Evolutionary conservation across 2,888 invertebrate genomes (phyloP), one percentile per base, ranked within the genome.

Genomic region (Plagodis dolabraria): DNA sequence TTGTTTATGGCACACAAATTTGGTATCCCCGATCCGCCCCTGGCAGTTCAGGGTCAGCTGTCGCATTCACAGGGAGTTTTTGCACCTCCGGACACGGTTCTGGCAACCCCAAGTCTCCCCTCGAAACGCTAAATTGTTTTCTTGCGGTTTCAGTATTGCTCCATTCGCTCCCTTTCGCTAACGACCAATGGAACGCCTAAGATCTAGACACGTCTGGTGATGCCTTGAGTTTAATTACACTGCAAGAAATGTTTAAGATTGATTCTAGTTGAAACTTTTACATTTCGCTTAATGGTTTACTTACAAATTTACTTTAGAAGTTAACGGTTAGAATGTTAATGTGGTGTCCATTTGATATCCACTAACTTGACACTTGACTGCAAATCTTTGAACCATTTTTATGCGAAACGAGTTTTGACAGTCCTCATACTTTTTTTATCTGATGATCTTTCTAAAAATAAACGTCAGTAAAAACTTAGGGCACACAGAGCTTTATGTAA

Each of bases 1-100:
- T 56, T 49, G 60, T 53, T 49, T 53, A 53, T 43, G 49, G n/a
- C 34, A 47, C 43, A 48, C 42, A 57, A 50, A 48, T 52, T 57
- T 47, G 38, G 46, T 10, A 33, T 46, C 63, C 75, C 61, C 54
- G 81, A 55, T 84, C 65, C 86, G 65, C 63, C 82, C 72, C 83
- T 82, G 83, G 71, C 64, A 58, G 40, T 70, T 66, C 69, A 71
- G 73, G 81, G 87, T 85, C 90, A 90, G 89, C 89, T 90, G 90
- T 79, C 86, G 79, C 81, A 83, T 85, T 89, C 90, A 82, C 90
- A 89, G 78, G 72, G 66, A 72, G 87, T 89, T 90, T 89, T 90
- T 89, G 85, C 82, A 82, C 82, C 78, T 80, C 69, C 74, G 67
- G 71, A 74, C 76, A 72, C 69, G 48, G 52, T 68, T 68, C 38